Evolutionary conservation across 1,140 invertebrate species (phyloP).

Genomic region (Wasmannia auropunctata): DNA sequence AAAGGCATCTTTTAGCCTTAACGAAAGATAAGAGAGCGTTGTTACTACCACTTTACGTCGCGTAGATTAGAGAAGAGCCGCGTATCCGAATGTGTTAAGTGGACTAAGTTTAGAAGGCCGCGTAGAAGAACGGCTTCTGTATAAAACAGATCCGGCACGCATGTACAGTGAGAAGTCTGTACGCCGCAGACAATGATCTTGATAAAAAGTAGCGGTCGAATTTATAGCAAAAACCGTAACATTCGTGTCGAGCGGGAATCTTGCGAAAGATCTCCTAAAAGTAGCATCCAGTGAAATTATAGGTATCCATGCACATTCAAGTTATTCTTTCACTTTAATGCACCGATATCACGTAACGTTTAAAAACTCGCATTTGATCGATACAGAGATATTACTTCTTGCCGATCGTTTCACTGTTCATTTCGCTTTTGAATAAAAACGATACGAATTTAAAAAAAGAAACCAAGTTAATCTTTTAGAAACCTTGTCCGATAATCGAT

Average conservation of each 20-base stretch:
- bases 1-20: neutral
- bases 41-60: conserved; percentile 19
- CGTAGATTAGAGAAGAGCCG: conserved; percentile 24
- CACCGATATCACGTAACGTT: neutral
- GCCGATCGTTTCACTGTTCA: neutral
- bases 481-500: conserved; percentile 52
- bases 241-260: neutral
- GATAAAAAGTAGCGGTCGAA: conserved; percentile 33
- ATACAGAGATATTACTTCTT: neutral
- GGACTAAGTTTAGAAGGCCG: neutral
- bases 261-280: conserved; percentile 1
- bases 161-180: neutral
- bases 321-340: neutral
- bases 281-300: neutral
- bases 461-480: neutral
- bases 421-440: neutral
- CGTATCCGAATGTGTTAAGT: conserved; percentile 48
- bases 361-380: neutral
- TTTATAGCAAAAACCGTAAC: conserved; percentile 26
- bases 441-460: neutral
- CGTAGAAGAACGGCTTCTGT: neutral
- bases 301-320: neutral
- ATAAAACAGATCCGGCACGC: conserved; percentile 38
- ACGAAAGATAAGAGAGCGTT: conserved; percentile 28
- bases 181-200: neutral